Percentiles rank a stretch among this genome's conserved stretches.
phyloP scores from a whole-genome alignment of 2,113 vertebrate species.

The Psophia crepitans region DNA sequence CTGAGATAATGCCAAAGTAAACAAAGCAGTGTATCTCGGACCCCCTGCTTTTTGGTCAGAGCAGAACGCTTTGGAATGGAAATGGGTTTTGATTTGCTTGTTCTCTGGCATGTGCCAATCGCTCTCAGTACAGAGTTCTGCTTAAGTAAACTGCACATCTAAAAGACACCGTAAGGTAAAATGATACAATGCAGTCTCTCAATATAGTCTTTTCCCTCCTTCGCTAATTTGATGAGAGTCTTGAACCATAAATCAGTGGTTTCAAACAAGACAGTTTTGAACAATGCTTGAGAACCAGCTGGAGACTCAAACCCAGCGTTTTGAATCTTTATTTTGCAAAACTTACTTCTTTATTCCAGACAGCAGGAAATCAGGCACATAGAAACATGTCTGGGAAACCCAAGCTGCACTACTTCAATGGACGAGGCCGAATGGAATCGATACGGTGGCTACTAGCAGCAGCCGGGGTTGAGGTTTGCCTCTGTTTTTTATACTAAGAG shows the following conservation, averaged over 20 bases:
- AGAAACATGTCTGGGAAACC: conserved; percentile 76
- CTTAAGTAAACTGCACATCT: neutral
- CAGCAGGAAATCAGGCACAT: neutral
- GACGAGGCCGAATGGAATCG: conserved; percentile 83
- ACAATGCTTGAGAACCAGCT: neutral
- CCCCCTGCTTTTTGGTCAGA: neutral
- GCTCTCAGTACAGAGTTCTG: neutral
- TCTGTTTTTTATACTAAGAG: neutral
- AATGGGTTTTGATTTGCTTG: neutral
- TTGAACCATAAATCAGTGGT: neutral
- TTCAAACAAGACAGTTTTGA: neutral
- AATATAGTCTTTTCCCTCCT: neutral
- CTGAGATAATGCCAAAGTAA: neutral
- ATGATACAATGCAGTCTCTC: neutral
- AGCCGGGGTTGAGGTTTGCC: conserved; percentile 77
- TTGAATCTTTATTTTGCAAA: neutral
- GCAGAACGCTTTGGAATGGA: neutral
- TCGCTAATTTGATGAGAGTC: neutral
- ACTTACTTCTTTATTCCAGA: neutral
- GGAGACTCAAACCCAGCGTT: neutral
- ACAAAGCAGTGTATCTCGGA: neutral
- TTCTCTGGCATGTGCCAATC: neutral
- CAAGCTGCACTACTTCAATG: conserved; percentile 77
- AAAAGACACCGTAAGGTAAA: neutral
- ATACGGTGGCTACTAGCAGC: conserved; percentile 80